A percentile compares a stretch with the other conserved stretches of the same genome.
These are phyloP conservation scores for Paedocypris micromegethes DNA, from an alignment of 2,797 vertebrate species.

Conservation along the genomic window DNA sequence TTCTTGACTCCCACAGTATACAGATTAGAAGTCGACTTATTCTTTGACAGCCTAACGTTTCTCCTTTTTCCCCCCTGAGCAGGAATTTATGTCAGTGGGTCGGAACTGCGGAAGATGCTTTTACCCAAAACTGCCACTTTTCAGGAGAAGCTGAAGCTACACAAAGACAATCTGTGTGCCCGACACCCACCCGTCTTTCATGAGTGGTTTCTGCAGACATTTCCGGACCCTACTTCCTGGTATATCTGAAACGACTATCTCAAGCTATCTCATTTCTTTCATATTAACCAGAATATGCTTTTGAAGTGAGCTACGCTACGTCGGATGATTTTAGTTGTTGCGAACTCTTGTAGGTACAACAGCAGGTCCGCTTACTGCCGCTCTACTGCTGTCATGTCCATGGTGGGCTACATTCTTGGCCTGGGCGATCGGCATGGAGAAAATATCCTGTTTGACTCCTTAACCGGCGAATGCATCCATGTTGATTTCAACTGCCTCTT, in stretches of 20 bases:
- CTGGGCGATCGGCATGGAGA: conserved; percentile 95
- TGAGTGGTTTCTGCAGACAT: conserved; percentile 94
- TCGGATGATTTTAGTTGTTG: background rate
- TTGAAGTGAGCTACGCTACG: background rate
- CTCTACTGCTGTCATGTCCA: conserved; percentile 96
- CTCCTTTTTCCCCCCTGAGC: background rate
- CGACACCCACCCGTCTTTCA: conserved; percentile 88
- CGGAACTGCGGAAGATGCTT: conserved; percentile 88
- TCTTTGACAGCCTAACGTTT: too few species aligned
- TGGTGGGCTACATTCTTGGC: conserved; percentile 95
- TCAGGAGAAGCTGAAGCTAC: conserved; percentile 86
- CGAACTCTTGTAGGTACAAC: conserved; percentile 79
- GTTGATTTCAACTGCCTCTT: conserved; percentile 99
- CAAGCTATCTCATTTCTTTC: too few species aligned
- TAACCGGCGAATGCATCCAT: conserved; percentile 93
- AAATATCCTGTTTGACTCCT: conserved; percentile 95
- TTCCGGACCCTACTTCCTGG: conserved; percentile 95
- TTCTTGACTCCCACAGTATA: too few species aligned
- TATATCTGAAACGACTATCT: conserved; percentile 43
- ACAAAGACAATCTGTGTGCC: conserved; percentile 83
- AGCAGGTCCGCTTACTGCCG: conserved; percentile 95
- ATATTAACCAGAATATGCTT: background rate
- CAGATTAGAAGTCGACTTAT: too few species aligned
- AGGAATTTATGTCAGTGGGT: conserved; percentile 89
- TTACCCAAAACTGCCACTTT: conserved; percentile 83